Conservation (phyloP, 2,113 vertebrate genomes). For the Xenus cinereus region DNA sequence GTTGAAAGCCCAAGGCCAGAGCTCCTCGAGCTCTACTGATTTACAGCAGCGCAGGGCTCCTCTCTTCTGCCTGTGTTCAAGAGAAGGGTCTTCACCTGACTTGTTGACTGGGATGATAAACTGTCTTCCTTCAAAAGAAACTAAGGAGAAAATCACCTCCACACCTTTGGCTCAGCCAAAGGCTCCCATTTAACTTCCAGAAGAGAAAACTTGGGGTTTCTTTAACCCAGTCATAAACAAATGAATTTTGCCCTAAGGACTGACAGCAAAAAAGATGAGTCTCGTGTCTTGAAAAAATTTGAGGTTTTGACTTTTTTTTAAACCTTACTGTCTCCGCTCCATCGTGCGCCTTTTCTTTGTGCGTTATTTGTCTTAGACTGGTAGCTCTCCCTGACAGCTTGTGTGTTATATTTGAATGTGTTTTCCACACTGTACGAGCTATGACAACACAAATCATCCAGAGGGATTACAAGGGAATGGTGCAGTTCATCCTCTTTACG, state of each 20-base stretch:
- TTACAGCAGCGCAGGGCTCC: neutral
- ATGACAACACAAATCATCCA: constrained; percentile 42
- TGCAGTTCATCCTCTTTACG: neutral
- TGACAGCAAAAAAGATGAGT: neutral
- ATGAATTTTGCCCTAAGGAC: neutral
- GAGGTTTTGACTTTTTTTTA: constrained; percentile 1
- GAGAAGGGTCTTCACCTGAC: neutral
- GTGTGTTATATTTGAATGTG: constrained; percentile 15
- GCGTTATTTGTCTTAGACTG: constrained; percentile 21
- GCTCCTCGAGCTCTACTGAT: neutral
- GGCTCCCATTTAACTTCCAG: neutral
- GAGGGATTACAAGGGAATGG: neutral
- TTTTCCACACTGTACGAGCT: neutral
- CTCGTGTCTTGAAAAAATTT: neutral
- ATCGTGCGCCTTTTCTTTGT: neutral
- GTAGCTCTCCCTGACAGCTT: constrained; percentile 20
- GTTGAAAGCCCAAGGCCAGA: neutral
- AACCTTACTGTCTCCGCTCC: neutral
- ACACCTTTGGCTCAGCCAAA: neutral
- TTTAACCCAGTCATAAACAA: neutral
- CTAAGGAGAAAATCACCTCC: neutral
- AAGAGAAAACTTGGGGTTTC: neutral
- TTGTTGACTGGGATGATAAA: neutral
- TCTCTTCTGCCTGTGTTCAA: neutral
- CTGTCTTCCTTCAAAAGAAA: neutral